Base-by-base conservation (phyloP, 1,140 invertebrate species). In the Adoxophyes honmai region DNA sequence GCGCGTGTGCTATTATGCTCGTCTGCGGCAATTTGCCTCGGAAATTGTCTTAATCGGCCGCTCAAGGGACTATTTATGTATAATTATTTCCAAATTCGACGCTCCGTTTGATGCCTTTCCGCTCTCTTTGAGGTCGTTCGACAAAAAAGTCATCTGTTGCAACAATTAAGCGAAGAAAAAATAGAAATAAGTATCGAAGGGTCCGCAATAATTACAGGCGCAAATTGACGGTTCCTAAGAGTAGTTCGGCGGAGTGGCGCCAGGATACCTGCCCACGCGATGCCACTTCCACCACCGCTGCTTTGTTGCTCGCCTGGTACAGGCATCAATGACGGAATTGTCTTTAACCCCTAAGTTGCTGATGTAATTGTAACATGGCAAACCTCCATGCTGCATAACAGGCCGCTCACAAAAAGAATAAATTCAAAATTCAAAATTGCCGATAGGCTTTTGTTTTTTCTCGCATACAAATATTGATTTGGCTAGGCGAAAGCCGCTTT, bases 21-120 rank as follows among this genome's bases (percentile, higher is more conserved):
- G 86, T 88, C 86, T 84, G 86, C 82, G 72, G 86, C 86, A 87
- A 88, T 88, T 88, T 88, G 79, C 84, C 71, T 86, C 80, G 81
- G 83, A 86, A 88, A 88, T 87, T 88, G 84, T 87, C 82, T 87
- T 88, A 87, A 87, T 87, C 84, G 84, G 71, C 77, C 86, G 86
- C 86, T 88, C 86, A 88, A 88, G 86, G 86, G 86, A 88, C 86
- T 88, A 88, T 88, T 88, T 88, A 88, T 87, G 81, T 88, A 88
- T 88, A 88, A 88, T 88, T 88, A 88, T 88, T 88, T 88, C 81
- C 82, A 88, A 88, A 88, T 87, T 88, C 86, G 82, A 88, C 81
- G 81, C 75, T 81, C 71, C 75, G 82, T 87, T 88, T 88, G 86
- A 88, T 88, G 83, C 86, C 81, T 88, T 87, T 86, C 86, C 86